Percentiles rank a stretch among this genome's conserved stretches.
Evolutionary conservation across 2,888 invertebrate species (phyloP).

Genomic region (Acrobasis repandana): DNA sequence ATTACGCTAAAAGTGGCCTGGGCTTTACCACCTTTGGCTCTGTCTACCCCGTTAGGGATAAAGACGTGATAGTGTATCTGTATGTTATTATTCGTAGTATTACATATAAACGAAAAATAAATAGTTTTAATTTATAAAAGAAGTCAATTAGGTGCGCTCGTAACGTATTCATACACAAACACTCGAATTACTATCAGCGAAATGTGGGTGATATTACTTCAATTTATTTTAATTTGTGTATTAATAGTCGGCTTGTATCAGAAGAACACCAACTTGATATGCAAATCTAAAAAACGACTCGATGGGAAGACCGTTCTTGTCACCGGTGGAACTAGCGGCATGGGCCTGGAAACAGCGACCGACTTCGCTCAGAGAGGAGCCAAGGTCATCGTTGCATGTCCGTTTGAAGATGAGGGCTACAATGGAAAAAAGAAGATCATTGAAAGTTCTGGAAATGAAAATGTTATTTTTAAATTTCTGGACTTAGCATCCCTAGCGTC

Average conservation of each 20-base stretch:
- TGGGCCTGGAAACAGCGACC: conserved; percentile 34
- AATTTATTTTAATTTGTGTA: conserved; percentile 4
- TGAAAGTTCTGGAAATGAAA: conserved; percentile 83
- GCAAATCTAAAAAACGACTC: conserved; percentile 32
- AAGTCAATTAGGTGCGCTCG: no score
- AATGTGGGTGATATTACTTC: conserved; percentile 2
- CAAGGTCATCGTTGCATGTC: conserved; percentile 35
- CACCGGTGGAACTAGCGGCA: conserved; percentile 35
- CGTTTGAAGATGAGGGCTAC: conserved; percentile 32
- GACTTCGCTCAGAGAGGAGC: conserved; percentile 35
- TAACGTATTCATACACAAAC: no score
- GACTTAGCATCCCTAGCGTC: conserved; percentile 87
- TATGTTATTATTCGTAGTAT: no score
- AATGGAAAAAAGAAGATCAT: conserved; percentile 79
- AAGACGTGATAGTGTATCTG: no score
- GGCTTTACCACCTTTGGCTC: no score
- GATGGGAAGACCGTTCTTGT: conserved; percentile 34
- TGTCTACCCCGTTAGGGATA: no score
- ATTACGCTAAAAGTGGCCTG: no score
- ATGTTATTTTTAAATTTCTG: conserved; percentile 84
- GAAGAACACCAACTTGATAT: conserved; percentile 30
- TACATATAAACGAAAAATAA: no score
- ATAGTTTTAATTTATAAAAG: no score
- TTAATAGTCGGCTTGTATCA: conserved; percentile 24
- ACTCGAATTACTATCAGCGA: neutral